Evolutionary conservation across 2,888 invertebrate species (phyloP), one percentile per base, ranked within the genome.

Genomic region (Pemphredon lugubris): DNA sequence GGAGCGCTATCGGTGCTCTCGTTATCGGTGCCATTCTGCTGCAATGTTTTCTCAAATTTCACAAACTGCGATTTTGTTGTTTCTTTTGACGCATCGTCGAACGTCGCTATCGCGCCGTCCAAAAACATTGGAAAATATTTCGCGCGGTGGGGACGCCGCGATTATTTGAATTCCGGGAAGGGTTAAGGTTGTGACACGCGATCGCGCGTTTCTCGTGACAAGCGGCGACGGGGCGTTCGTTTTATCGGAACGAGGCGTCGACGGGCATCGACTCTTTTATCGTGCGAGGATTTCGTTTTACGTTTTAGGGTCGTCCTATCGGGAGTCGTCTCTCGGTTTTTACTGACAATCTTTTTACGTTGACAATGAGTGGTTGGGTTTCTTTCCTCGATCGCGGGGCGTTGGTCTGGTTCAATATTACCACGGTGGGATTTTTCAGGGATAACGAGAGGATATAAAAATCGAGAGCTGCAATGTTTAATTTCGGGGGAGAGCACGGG

Each of bases 201-300:
- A 45, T 5, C 34, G 51, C 34, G 50, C 2, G 40, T 54, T 30
- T 64, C 48, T 65, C 70, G 82, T 77, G 75, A 50, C 79, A 82
- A 69, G 75, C 61, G 64, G 75, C 48, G 75, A 74, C 80, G 60
- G 81, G 82, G 82, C 78, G 80, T 82, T 73, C 30, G 66, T 74
- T 77, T 80, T 81, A 80, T 81, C 80, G 59, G 26, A 80, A 78
- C 76, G 72, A 81, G 81, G 77, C 81, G 82, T 81, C 69, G 72
- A 81, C 73, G 69, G 74, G 50, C 81, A 79, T 66, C 82, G 73
- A 77, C 74, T 45, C 61, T 74, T 76, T 81, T 81, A 82, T 81
- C 80, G 37, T n/a, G 13, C 42, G 40, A 44, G 66, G 47, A 68
- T 70, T 67, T 37, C 32, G 39, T 26, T 66, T 32, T 20, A 53